phyloP scores from a whole-genome alignment of 2,113 vertebrate species.

The Neotoma lepida region DNA sequence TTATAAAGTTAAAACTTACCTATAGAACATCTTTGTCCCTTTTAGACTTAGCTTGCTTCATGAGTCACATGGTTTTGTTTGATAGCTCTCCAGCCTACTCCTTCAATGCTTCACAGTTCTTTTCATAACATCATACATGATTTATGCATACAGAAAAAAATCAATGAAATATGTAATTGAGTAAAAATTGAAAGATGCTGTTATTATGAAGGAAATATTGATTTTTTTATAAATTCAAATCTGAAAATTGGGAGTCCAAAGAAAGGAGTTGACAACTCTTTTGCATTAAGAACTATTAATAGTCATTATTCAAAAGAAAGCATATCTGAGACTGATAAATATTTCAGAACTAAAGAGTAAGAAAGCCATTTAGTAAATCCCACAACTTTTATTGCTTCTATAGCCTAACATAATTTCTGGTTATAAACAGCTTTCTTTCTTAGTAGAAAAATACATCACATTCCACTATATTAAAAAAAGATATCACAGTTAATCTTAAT shows the following conservation, averaged over 20 bases:
- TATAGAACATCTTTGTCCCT: not conserved
- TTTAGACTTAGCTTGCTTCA: not conserved
- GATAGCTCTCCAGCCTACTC: not conserved
- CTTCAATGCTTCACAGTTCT: not conserved
- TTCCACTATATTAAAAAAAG: not conserved
- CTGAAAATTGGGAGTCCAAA: not conserved
- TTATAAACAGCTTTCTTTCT: constrained; percentile 8
- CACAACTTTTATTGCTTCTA: constrained; percentile 53
- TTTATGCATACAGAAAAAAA: not conserved
- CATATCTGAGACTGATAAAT: constrained; percentile 59
- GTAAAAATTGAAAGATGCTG: constrained; percentile 35
- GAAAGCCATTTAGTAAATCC: constrained; percentile 55
- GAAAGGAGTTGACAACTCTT: not conserved
- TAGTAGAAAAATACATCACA: constrained; percentile 31
- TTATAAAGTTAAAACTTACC: not conserved
- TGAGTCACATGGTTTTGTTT: not conserved
- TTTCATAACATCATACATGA: not conserved
- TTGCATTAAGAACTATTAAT: constrained; percentile 53
- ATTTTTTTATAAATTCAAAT: constrained; percentile 10
- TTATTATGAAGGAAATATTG: not conserved
- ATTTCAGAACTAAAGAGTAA: constrained; percentile 61
- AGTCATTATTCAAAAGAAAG: constrained; percentile 42
- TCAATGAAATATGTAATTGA: constrained; percentile 39
- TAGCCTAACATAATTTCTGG: constrained; percentile 36
- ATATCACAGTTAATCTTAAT: constrained; percentile 23